Evolutionary conservation across 30 jellyfish, hydroid and myxozoan species (phyloP), one percentile per base, ranked within the genome.

Genomic region (Hydractinia symbiolongicarpus): DNA sequence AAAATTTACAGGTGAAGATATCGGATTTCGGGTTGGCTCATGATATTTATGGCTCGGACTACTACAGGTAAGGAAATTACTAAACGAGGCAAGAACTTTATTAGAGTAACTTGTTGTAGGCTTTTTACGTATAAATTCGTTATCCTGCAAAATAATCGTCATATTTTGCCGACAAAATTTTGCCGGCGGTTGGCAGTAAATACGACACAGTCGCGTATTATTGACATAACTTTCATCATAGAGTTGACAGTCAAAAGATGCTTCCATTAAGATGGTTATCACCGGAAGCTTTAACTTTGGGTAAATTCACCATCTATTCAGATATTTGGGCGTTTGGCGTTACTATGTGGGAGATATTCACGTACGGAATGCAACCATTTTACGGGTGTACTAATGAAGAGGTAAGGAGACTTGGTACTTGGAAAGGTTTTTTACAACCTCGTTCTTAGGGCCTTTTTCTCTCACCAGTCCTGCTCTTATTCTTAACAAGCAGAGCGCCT

Each of bases 21-120:
- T 90, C 94, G 16, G 96, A 88, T 67, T 88, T 88, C 56, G 96
- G 96, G 55, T 83, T 88, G 17, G 96, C 96, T 5, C 96, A 88
- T 44, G 96, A 88, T 66, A 81, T 88, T 9, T 88, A 88, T 15
- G 77, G 89, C 4, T 79, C 94, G 17, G 95, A 86, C 15, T 88
- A 88, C 56, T 88, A 88, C 85, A 88, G 96, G 96, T 88, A 79
- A n/a, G 85, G 0, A 10, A 6, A 13, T n/a, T 60, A 19, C 19
- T 20, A 15, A 10, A 6, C 21, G 44, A 30, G 44, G 44, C 44
- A 30, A 30, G 2, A 30, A 30, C 44, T 30, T 30, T 30, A 30
- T 30, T 30, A 30, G 2, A 30, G 44, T 30, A 30, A 30, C 44
- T 30, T 30, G 44, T 30, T 30, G 44, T 30, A 30, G 44, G 44